phyloP scores from a whole-genome alignment of 2,888 invertebrate species.

The Apamea anceps region DNA sequence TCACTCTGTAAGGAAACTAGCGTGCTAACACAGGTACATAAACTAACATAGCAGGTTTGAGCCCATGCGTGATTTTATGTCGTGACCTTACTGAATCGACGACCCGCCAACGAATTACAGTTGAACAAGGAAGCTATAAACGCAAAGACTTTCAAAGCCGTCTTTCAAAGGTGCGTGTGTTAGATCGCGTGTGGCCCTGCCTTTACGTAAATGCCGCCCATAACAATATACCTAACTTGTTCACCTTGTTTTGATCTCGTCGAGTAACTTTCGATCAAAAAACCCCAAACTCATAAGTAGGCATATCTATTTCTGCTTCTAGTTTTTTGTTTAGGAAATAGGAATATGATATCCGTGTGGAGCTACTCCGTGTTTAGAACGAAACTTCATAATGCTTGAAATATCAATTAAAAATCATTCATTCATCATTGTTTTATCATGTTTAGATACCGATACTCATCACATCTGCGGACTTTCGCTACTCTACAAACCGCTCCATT shows the following conservation, averaged over 20 bases:
- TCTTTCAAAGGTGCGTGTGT: constrained; percentile 62
- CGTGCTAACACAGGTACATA: constrained; percentile 40
- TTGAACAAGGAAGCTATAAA: constrained; percentile 64
- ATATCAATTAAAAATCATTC: background rate
- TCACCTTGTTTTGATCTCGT: constrained; percentile 57
- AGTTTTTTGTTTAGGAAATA: constrained; percentile 25
- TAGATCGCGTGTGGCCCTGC: constrained; percentile 63
- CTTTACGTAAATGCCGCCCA: constrained; percentile 61
- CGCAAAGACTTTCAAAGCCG: constrained; percentile 53
- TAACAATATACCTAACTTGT: constrained; percentile 66
- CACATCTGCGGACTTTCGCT: no score
- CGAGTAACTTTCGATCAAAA: constrained; percentile 52
- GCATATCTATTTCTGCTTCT: constrained; percentile 16
- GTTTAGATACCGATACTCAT: no score
- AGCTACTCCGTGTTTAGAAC: background rate
- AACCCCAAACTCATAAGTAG: constrained; percentile 20
- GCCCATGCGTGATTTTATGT: constrained; percentile 52
- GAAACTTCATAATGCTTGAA: constrained; percentile 10
- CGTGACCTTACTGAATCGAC: constrained; percentile 59
- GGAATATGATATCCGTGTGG: constrained; percentile 13
- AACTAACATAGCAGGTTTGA: constrained; percentile 42
- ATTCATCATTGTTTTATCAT: no score
- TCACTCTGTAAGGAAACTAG: constrained; percentile 44
- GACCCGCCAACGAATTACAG: constrained; percentile 58
- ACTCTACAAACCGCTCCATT: no score